A percentile compares a stretch with the other conserved stretches of the same genome.
phyloP scores from a whole-genome alignment of 2,113 vertebrate species.

The Neomonachus schauinslandi region DNA sequence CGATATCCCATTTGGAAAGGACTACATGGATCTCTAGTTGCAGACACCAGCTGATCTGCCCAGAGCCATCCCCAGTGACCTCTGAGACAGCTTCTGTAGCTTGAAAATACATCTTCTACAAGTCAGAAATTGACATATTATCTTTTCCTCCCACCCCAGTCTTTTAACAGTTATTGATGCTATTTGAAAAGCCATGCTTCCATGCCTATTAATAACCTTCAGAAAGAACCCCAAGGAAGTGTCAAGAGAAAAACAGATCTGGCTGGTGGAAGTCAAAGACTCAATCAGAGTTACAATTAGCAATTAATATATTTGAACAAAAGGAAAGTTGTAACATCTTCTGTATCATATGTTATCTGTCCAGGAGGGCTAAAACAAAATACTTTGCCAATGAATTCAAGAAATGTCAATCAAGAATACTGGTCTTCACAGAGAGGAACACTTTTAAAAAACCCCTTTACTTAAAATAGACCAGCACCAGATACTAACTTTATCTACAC shows the following conservation, averaged over 20 bases:
- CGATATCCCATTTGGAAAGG: constrained; percentile 75
- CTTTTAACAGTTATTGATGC: constrained; percentile 72
- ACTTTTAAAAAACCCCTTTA: not conserved
- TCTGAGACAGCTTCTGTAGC: constrained; percentile 52
- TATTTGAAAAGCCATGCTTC: constrained; percentile 68
- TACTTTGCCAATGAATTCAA: not conserved
- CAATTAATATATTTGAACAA: constrained; percentile 66
- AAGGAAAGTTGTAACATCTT: constrained; percentile 57
- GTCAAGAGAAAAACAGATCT: constrained; percentile 69
- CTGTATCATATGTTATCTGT: constrained; percentile 16
- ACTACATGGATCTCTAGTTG: constrained; percentile 46
- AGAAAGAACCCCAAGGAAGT: constrained; percentile 68
- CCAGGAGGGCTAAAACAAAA: constrained; percentile 5
- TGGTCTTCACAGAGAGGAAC: not conserved
- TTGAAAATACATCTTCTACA: constrained; percentile 66
- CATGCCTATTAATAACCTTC: constrained; percentile 76
- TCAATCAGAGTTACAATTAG: constrained; percentile 59
- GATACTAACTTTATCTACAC: constrained; percentile 29
- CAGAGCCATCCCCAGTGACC: constrained; percentile 72
- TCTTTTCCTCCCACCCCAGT: not conserved
- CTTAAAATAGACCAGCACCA: not conserved
- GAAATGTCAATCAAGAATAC: not conserved
- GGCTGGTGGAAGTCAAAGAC: constrained; percentile 59
- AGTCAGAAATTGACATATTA: constrained; percentile 73
- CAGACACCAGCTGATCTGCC: constrained; percentile 75